phyloP scores from a whole-genome alignment of 2,113 vertebrate species.

The Oryzias melastigma region DNA sequence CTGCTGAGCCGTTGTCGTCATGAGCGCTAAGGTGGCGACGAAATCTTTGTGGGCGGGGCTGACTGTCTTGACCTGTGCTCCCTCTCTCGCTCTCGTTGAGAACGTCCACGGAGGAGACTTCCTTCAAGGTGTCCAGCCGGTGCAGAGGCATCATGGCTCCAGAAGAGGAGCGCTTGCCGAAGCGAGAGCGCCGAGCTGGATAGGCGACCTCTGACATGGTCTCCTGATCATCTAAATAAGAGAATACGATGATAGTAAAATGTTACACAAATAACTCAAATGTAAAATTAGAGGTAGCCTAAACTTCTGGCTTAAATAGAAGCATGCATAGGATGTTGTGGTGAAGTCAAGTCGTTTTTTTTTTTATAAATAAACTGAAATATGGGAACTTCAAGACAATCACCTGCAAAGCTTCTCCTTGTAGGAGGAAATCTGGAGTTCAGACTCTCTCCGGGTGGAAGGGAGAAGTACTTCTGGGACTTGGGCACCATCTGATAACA shows the following conservation, averaged over 20 bases:
- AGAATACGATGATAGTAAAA: neutral
- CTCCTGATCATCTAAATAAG: conserved; percentile 56
- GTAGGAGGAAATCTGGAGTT: conserved; percentile 49
- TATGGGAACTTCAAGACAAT: neutral
- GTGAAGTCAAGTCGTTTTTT: too few relatives aligned
- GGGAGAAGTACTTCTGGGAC: conserved; percentile 75
- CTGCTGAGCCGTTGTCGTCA: neutral
- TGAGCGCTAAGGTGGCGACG: conserved; percentile 1
- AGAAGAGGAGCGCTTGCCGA: conserved; percentile 45
- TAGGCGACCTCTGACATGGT: conserved; percentile 55
- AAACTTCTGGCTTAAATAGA: too few relatives aligned
- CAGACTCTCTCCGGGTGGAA: conserved; percentile 70
- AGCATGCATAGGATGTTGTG: too few relatives aligned
- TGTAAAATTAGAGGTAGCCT: too few relatives aligned
- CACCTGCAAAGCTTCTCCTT: conserved; percentile 50
- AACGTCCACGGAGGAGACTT: conserved; percentile 40
- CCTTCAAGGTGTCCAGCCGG: conserved; percentile 57
- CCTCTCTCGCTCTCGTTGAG: conserved; percentile 38
- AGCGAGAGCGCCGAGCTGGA: conserved; percentile 41
- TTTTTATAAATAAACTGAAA: neutral
- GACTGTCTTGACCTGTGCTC: neutral
- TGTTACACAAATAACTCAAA: too few relatives aligned
- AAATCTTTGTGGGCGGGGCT: conserved; percentile 4
- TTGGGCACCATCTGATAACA: conserved; percentile 43
- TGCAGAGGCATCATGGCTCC: conserved; percentile 58